Evolutionary conservation across 2,113 vertebrate species (phyloP).

Genomic region (Chlorodrepanis virens): DNA sequence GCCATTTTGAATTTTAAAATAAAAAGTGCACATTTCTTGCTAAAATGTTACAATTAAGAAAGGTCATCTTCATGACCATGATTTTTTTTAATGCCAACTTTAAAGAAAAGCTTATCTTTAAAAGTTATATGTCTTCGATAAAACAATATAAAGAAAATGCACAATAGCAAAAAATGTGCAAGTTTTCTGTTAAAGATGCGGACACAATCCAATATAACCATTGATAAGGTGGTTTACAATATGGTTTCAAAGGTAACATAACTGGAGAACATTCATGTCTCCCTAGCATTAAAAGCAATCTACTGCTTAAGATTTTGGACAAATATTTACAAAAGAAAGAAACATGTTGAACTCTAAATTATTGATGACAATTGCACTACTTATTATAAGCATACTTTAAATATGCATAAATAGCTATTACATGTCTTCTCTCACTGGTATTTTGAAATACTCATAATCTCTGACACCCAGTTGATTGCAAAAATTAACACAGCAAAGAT

Average conservation of each 20-base stretch:
- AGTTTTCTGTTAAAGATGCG: neutral
- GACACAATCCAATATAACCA: neutral
- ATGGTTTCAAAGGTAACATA: neutral
- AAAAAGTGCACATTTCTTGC: neutral
- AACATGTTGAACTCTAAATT: neutral
- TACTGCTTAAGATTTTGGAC: neutral
- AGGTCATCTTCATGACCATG: neutral
- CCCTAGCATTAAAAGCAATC: neutral
- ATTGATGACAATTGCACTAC: neutral
- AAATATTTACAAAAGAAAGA: neutral
- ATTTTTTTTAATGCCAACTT: neutral
- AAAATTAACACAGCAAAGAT: neutral
- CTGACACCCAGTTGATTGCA: neutral
- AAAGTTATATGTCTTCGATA: neutral
- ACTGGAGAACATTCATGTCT: neutral
- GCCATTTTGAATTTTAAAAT: neutral
- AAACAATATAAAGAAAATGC: neutral
- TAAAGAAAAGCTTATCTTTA: neutral
- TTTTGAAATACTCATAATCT: neutral
- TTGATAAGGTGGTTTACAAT: neutral
- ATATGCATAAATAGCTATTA: neutral
- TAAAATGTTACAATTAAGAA: neutral
- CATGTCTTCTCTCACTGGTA: neutral
- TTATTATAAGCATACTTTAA: neutral
- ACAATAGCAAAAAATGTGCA: neutral